Base-by-base conservation (phyloP, 2,888 invertebrate species). In the Ceraclea dissimilis region DNA sequence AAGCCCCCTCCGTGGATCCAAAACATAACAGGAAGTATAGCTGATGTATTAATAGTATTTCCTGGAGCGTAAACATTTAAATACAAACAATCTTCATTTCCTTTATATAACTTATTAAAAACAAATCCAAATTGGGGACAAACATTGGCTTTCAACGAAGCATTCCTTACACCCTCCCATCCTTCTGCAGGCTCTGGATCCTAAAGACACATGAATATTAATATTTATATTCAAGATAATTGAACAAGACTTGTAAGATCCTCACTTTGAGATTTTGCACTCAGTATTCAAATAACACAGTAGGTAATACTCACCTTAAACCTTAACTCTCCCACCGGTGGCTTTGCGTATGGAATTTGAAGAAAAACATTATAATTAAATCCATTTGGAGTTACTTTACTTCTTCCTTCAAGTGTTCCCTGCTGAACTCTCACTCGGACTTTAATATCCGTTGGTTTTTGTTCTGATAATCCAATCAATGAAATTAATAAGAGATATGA, bases 1-100 rank as follows among this genome's bases (percentile, higher is more conserved):
- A 60, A 60, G 21, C 53, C 60, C 33, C 60, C 60, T n/a, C 60
- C 60, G 33, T 60, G 60, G 43, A 58, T 55, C 50, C 59, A 60
- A 33, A 59, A 54, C 54, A 62, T 57, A 2, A 60, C 60, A 16
- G 60, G 57, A 48, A 60, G 43, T 26, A 6, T 26, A 16, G 31
- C 18, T 11, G 39, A n/a, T 21, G 33, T 17, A 5, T 17, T 16
- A n/a, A 17, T 19, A 2, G 22, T 22, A 11, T 11, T 20, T 22
- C 39, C 19, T 10, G 60, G 60, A 4, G 46, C 48, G 22, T 34
- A 60, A 48, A 60, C 59, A 54, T 60, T 60, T 8, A 60, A 16
- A 33, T 50, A 57, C 10, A 60, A 54, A 44, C 57, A 51, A 18
- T 60, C 60, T 54, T 60, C 60, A 6, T 31, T 31, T 20, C 60